Conservation (phyloP, 2,888 invertebrate genomes). For the Metopia argyrocephala region DNA sequence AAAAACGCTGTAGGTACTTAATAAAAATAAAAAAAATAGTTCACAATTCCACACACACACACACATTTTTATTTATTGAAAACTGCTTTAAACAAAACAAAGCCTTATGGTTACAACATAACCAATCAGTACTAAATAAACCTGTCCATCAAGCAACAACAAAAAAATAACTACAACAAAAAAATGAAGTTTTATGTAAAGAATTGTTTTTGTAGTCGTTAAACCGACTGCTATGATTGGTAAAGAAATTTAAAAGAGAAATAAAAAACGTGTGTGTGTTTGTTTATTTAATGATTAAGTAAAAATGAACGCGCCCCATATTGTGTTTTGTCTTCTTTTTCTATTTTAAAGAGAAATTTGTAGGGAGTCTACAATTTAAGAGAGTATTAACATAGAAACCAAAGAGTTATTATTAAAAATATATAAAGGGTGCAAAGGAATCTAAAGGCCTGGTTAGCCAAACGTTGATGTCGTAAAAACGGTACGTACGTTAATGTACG, state of each 20-base stretch:
- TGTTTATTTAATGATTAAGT: conserved; percentile 25
- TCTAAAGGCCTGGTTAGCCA: no score
- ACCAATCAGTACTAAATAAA: conserved; percentile 42
- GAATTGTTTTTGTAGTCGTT: conserved; percentile 54
- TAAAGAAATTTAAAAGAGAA: neutral
- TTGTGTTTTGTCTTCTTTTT: neutral
- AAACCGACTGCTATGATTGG: conserved; percentile 46
- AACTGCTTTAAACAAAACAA: conserved; percentile 19
- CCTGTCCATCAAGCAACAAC: conserved; percentile 5
- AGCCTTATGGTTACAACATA: neutral
- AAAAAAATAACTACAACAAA: conserved; percentile 11
- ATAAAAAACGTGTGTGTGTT: neutral
- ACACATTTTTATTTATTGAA: conserved; percentile 10
- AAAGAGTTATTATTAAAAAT: no score
- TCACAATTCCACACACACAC: conserved; percentile 3
- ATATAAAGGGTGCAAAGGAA: no score
- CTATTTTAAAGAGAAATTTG: conserved; percentile 5
- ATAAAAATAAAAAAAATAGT: conserved; percentile 7
- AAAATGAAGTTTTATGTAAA: conserved; percentile 48
- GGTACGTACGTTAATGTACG: no score
- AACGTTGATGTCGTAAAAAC: no score
- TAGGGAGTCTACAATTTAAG: no score
- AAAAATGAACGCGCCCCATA: conserved; percentile 1
- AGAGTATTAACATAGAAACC: no score
- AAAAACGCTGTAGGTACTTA: conserved; percentile 19